Evolutionary conservation across 2,113 vertebrate species (phyloP).

Genomic region (Sylvietta virens): DNA sequence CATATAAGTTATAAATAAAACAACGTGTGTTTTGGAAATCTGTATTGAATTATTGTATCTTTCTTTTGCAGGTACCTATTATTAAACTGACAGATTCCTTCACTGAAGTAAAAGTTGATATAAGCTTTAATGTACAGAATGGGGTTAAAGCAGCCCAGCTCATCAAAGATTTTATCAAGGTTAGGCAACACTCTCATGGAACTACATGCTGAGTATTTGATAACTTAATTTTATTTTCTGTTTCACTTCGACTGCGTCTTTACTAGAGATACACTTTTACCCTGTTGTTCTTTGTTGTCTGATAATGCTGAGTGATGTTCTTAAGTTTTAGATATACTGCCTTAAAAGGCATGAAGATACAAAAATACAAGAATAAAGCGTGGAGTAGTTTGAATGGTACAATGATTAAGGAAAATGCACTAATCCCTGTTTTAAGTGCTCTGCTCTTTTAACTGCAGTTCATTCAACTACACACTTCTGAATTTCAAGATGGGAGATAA

Average conservation of each 20-base stretch:
- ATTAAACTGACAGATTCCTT: slow-evolving; percentile 96
- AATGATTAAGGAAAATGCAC: not conserved
- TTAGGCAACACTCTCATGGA: slow-evolving; percentile 39
- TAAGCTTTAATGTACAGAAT: slow-evolving; percentile 98
- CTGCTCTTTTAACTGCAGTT: not conserved
- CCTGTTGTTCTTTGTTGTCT: not conserved
- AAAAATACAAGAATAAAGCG: not conserved
- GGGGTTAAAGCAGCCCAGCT: slow-evolving; percentile 94
- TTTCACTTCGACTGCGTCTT: not conserved
- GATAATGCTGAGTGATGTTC: not conserved
- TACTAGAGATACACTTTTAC: not conserved
- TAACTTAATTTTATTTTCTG: not conserved
- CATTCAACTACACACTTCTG: not conserved
- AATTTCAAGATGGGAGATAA: not conserved
- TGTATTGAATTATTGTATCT: not conserved
- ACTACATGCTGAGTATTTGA: not conserved
- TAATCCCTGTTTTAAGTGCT: not conserved
- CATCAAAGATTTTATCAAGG: slow-evolving; percentile 98
- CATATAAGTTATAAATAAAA: not conserved
- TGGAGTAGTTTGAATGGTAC: not conserved
- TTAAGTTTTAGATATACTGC: not conserved
- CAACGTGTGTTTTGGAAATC: not conserved
- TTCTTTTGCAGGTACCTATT: slow-evolving; percentile 88
- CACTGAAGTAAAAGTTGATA: slow-evolving; percentile 99
- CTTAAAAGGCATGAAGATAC: not conserved